Base-by-base conservation (phyloP, 2,888 invertebrate species). In the Belgica antarctica region DNA sequence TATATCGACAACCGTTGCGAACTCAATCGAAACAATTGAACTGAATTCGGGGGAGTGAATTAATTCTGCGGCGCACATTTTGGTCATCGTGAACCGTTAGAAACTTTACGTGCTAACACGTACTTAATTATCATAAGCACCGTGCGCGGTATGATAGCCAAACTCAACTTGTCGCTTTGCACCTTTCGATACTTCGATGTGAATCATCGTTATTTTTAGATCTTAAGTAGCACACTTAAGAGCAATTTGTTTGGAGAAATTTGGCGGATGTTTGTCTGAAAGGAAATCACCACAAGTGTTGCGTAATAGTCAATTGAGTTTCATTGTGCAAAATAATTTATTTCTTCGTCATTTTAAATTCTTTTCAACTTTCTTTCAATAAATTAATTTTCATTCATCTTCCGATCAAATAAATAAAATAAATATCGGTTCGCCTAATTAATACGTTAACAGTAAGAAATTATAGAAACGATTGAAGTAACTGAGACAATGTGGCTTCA, bases 1-100 rank as follows among this genome's bases (percentile, higher is more conserved):
- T 68, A 68, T 68, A 68, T 57, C 22, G 34, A 41, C 24, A 15
- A 41, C 15, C n/a, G n/a, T n/a, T n/a, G n/a, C n/a, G n/a, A n/a
- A n/a, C n/a, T n/a, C n/a, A n/a, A 63, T 62, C 17, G 63, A 36
- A 63, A 17, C 7, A 24, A 41, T 63, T 63, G 36, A 63, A 22
- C 34, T 22, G 52, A 12, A 12, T 19, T 63, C 28, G 65, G 46
- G 25, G 47, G 27, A 61, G 28, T 61, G 27, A 61, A 24, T 19
- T 15, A 22, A 46, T 46, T 66, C 65, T 34, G 34, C 34, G 47
- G 8, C 25, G 22, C 19, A 17, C 7, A 27, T 61, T 61, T 27
- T 22, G 24, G 27, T 28, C 10, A 19, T 10, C 17, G 22, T 31
- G 17, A 34, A 31, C 62, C 15, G 62, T 62, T 62, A 62, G 62